These are phyloP conservation scores for Chironomus striatipennis DNA, from an alignment of 1,140 invertebrate genomes.

Conservation along the genomic window DNA sequence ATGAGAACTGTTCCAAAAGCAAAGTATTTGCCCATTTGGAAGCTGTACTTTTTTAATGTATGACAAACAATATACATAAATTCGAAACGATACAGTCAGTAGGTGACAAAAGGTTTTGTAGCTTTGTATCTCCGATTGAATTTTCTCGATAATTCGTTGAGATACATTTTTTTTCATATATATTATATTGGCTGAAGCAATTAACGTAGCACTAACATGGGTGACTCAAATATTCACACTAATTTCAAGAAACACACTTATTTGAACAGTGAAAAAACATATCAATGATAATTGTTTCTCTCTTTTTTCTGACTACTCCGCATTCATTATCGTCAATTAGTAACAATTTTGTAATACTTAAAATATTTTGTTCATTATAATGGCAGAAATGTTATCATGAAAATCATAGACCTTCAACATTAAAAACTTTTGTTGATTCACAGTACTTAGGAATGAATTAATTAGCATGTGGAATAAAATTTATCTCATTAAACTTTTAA, in stretches of 20 bases:
- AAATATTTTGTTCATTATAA: too few species aligned
- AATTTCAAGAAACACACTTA: not conserved
- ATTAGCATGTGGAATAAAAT: too few species aligned
- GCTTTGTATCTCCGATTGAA: not conserved
- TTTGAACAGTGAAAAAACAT: not conserved
- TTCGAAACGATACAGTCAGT: not conserved
- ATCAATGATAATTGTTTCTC: not conserved
- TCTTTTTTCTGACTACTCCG: too few species aligned
- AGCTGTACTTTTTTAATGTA: not conserved
- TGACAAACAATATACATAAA: not conserved
- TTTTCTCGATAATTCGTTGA: slow-evolving; percentile 1
- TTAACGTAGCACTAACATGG: not conserved
- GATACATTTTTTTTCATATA: too few species aligned
- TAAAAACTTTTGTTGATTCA: too few species aligned
- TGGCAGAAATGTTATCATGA: too few species aligned
- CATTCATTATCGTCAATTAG: too few species aligned
- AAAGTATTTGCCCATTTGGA: not conserved
- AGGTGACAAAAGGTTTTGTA: not conserved
- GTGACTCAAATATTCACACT: not conserved
- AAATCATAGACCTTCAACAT: too few species aligned
- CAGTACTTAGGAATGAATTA: too few species aligned
- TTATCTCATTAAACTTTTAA: too few species aligned
- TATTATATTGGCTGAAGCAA: not conserved
- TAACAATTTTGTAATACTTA: too few species aligned
- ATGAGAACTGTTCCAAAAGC: not conserved